Conservation (phyloP, 2,888 invertebrate species). For the Oegoconia quadripuncta region DNA sequence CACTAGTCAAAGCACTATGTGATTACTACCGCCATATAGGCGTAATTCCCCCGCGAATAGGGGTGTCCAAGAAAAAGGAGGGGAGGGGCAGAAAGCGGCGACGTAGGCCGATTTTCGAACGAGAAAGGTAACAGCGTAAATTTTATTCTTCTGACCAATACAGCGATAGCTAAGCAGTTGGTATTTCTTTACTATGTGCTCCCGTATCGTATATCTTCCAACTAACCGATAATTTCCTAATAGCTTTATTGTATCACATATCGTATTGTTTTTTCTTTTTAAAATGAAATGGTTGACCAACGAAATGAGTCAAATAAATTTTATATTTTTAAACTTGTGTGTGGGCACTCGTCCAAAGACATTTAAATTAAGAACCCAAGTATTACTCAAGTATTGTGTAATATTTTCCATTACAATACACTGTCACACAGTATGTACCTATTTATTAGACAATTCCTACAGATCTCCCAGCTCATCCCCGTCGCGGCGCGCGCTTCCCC, state of each 20-base stretch:
- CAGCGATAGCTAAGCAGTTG: no score
- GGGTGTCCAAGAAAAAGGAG: slow-evolving; percentile 56
- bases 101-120: slow-evolving; percentile 47
- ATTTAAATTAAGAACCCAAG: no score
- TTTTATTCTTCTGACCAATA: no score
- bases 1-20: slow-evolving; percentile 76
- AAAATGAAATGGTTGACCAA: no score
- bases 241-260: no score
- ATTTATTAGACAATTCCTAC: background rate
- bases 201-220: no score
- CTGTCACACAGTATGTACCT: background rate
- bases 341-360: no score
- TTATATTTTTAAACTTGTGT: no score
- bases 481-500: slow-evolving; percentile 54
- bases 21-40: slow-evolving; percentile 79
- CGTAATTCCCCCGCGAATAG: slow-evolving; percentile 69
- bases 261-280: no score
- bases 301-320: no score
- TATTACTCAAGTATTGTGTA: background rate
- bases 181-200: no score
- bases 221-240: no score
- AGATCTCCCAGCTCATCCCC: slow-evolving; percentile 74
- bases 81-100: slow-evolving; percentile 49
- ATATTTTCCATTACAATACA: background rate
- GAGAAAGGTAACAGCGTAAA: slow-evolving; percentile 42